These are phyloP conservation scores for Choloepus hoffmanni DNA, from an alignment of 2,113 vertebrate genomes.

Conservation along the genomic window DNA sequence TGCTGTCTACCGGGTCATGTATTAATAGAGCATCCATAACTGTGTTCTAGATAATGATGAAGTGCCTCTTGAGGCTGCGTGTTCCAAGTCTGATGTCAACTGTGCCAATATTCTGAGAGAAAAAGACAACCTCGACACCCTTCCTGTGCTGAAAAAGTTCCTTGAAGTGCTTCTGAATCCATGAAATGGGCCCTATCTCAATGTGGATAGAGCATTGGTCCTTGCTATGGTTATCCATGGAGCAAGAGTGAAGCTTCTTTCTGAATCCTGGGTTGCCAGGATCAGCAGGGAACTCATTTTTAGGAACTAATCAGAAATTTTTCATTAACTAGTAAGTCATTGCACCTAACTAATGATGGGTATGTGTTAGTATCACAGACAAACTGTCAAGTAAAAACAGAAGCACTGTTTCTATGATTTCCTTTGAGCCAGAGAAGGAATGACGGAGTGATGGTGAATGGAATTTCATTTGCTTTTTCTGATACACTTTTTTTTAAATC, in stretches of 20 bases:
- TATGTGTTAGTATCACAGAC: neutral
- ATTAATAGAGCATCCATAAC: conserved; percentile 30
- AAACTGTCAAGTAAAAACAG: neutral
- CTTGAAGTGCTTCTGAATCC: neutral
- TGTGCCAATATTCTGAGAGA: neutral
- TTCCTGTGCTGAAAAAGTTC: neutral
- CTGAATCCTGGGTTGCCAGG: neutral
- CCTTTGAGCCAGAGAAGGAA: neutral
- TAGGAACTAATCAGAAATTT: neutral
- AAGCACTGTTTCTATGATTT: neutral
- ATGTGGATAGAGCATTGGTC: neutral
- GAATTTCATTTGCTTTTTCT: conserved; percentile 17
- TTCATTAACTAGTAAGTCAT: neutral
- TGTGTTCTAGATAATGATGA: conserved; percentile 33
- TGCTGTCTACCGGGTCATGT: neutral
- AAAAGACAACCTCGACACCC: neutral
- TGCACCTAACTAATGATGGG: neutral
- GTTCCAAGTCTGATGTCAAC: neutral
- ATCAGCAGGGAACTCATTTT: neutral
- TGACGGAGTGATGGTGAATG: neutral
- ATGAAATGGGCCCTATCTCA: neutral
- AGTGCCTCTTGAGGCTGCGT: neutral
- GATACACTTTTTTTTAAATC: neutral
- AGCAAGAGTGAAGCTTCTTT: neutral
- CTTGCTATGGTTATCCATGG: neutral